Percentiles rank a stretch among this genome's conserved stretches.
Conservation (phyloP, 2,113 vertebrate genomes). For the Anarrhichthys ocellatus region DNA sequence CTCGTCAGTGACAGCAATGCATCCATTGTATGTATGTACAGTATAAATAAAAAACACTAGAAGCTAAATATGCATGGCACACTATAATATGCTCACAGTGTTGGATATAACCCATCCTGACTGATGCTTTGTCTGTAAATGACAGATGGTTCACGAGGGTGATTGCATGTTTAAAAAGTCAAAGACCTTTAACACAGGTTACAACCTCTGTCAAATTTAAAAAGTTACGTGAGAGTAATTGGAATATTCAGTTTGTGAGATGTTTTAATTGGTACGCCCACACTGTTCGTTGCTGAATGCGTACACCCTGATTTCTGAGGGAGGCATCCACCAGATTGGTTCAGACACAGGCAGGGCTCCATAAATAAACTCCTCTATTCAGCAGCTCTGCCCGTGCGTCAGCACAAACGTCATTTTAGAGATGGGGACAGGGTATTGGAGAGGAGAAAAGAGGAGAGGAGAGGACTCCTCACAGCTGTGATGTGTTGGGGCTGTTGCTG, state of each 20-base stretch:
- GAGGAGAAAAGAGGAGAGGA: conserved; percentile 27
- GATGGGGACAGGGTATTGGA: conserved; percentile 53
- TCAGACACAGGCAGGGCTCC: conserved; percentile 63
- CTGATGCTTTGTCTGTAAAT: conserved; percentile 22
- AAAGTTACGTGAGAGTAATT: conserved; percentile 22
- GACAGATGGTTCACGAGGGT: conserved; percentile 17
- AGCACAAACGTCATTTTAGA: conserved; percentile 74
- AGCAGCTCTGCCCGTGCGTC: conserved; percentile 75
- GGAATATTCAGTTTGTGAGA: conserved; percentile 52
- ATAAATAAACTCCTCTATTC: conserved; percentile 75
- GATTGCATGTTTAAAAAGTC: conserved; percentile 41
- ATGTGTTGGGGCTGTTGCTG: conserved; percentile 17
- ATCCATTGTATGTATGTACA: not conserved
- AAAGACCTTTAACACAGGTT: conserved; percentile 28
- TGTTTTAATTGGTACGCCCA: conserved; percentile 59
- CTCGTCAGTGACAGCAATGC: not conserved
- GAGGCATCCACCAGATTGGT: conserved; percentile 60
- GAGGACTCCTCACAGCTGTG: conserved; percentile 31
- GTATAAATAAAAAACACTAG: not conserved
- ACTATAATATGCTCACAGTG: conserved; percentile 1
- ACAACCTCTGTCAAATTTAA: conserved; percentile 21
- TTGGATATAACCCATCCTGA: conserved; percentile 13
- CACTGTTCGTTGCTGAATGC: conserved; percentile 30
- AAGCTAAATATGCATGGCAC: conserved; percentile 6
- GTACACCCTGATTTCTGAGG: conserved; percentile 45